Percentiles rank a stretch among this genome's conserved stretches.
Conservation (phyloP, 2,113 vertebrate species). For the Sapayoa aenigma region DNA sequence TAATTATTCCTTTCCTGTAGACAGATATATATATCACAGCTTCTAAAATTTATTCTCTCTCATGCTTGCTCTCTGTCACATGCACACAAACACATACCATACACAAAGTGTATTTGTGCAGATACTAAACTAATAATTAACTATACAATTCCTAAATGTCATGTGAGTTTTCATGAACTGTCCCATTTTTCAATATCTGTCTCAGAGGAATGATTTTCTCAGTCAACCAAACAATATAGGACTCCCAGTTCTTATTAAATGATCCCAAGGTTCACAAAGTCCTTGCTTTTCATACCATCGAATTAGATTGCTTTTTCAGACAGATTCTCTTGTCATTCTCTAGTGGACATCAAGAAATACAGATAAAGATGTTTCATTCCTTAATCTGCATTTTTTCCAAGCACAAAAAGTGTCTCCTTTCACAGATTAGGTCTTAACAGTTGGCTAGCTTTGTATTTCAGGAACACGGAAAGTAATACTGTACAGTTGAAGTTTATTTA, state of each 20-base stretch:
- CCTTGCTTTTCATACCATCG: neutral
- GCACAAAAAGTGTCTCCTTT: neutral
- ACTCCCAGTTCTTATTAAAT: neutral
- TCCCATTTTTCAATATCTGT: neutral
- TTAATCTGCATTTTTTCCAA: neutral
- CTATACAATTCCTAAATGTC: neutral
- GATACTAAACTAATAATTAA: neutral
- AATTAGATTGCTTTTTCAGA: neutral
- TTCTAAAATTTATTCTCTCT: neutral
- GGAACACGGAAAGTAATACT: neutral
- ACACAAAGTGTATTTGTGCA: neutral
- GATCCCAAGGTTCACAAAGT: neutral
- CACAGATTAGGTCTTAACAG: neutral
- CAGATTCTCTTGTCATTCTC: neutral
- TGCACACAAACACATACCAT: neutral
- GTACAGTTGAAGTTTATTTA: neutral
- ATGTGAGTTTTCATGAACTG: neutral
- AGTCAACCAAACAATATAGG: neutral
- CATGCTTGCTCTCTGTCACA: neutral
- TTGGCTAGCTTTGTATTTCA: neutral
- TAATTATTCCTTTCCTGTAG: neutral
- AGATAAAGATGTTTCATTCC: constrained; percentile 1
- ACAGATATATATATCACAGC: neutral
- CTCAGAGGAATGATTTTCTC: neutral
- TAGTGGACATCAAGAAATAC: neutral